Base-by-base conservation (phyloP, 2,113 vertebrate species). In the Pelodiscus sinensis region DNA sequence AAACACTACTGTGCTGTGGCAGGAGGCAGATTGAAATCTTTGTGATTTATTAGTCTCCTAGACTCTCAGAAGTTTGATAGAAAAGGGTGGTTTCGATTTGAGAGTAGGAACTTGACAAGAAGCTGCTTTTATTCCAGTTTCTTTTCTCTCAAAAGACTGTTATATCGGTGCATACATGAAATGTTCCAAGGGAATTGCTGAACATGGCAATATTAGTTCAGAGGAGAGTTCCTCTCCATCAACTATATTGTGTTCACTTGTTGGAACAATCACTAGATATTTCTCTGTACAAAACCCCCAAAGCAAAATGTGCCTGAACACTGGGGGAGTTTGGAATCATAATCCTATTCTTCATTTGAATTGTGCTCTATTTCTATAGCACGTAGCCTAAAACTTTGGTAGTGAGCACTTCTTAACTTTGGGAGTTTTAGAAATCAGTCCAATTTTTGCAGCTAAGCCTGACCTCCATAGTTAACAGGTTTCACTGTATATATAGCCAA, bases 331-430 rank as follows among this genome's bases (percentile, higher is more conserved):
- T 18, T 68, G 62, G 16, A 71, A 71, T 35, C 65, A 35, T 35
- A 19, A 35, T 71, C 65, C n/a, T 35, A 35, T 18, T 35, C 6
- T 71, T 18, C 57, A 27, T 71, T 24, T 35, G 2, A 22, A 25
- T 81, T 80, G 55, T 56, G 11, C 4, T 60, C 8, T 27, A 1
- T 38, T 9, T 92, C 68, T 71, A 57, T 3, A 50, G 68, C 79
- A 29, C 77, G 31, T 22, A 79, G 84, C 58, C 5, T 68, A 58
- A 86, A 79, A 92, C 60, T 1, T 14, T 19, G 73, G 10, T 6
- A 75, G 0, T 0, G 22, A 80, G 56, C 22, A 57, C 50, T 31
- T 57, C 1, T 0, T 24, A 79, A 5, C n/a, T 92, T 87, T 19
- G n/a, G n/a, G 44, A 9, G n/a, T 71, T 16, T 35, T 71, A 35